Evolutionary conservation across 2,113 vertebrate species (phyloP), one percentile per base, ranked within the genome.

Genomic region (Eulemur rufifrons): DNA sequence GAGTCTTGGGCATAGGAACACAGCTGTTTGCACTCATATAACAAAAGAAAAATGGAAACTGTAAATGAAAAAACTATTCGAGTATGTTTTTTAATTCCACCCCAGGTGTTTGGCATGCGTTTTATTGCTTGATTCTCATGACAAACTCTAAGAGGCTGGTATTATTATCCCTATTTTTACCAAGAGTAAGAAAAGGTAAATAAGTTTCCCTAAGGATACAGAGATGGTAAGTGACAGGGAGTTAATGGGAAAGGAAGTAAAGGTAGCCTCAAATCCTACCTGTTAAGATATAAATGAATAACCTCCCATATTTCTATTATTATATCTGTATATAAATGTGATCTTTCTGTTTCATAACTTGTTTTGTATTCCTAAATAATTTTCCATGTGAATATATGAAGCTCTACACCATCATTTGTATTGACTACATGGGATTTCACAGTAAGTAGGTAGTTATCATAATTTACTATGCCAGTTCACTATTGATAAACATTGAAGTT

Each of bases 1-100:
- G 82, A 93, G 74, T 86, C 64, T 0, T 80, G 23, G 47, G 63
- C 89, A 93, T 68, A 86, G 71, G 74, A 89, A 93, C 78, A 91
- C 86, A 86, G 94, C 76, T 96, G 82, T 93, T 92, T 71, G 45
- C n/a, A 68, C 76, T 95, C 92, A 63, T 11, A 83, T 25, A 94
- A 93, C 94, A 80, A 93, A 91, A 96, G 37, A 27, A 95, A 97
- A 95, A 90, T 69, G 32, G 73, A 97, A 95, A 95, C 63, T 21
- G 20, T 85, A 29, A 96, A 87, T 69, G 47, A 69, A 74, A 63
- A 29, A 29, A 68, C 80, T 90, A 73, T 84, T 32, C 45, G 96
- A 94, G n/a, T 32, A 47, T 54, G 54, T 81, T 78, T 89, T 94
- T 39, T 61, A 61, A 90, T 1, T 50, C 59, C 39, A 82, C 45